Base-by-base conservation (phyloP, 2,888 invertebrate species). In the Orthonevra nobilis region DNA sequence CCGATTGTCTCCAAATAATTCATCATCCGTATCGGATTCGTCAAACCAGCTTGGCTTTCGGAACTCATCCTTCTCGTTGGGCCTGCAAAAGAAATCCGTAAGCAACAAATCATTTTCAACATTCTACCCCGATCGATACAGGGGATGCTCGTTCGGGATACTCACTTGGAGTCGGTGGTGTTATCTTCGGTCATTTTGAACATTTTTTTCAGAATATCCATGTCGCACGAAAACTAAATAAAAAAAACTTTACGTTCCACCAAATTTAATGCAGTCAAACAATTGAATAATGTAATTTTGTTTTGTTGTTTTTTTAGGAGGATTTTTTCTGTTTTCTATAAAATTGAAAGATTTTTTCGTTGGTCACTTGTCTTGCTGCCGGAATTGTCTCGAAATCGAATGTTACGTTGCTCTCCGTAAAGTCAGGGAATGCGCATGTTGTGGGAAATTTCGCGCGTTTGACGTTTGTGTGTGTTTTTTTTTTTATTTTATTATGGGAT, bases 1-100 rank as follows among this genome's bases (percentile, higher is more conserved):
- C 26, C 86, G 85, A 82, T 88, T 87, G 63, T 87, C 86, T 20
- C 87, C 88, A 52, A 87, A 88, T 10, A 89, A 83, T 66, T 89
- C 89, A 81, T 89, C 89, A 48, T 89, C 89, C 3, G 88, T 88
- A 82, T 89, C 89, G 19, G 86, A 85, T 64, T 89, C 89, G 50
- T 89, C 89, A 61, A 87, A 88, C 89, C 89, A 89, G 61, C 87
- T 86, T 3, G 89, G 89, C 72, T 89, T 89, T 19, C 87, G 86
- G 73, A 89, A 89, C 77, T 88, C 88, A 81, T 89, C 87, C 82
- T 87, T 87, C 40, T 84, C 83, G 28, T 82, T 83, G 14, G 83
- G 74, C 14, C 85, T 84, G 74, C 4, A 81, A 77, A 5, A 42
- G 15, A 48, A 23, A 23, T 4, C 5, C 3, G 23, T 4, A 23